A percentile compares a stretch with the other conserved stretches of the same genome.
Conservation (phyloP, 2,797 vertebrate species). For the Falco rusticolus region DNA sequence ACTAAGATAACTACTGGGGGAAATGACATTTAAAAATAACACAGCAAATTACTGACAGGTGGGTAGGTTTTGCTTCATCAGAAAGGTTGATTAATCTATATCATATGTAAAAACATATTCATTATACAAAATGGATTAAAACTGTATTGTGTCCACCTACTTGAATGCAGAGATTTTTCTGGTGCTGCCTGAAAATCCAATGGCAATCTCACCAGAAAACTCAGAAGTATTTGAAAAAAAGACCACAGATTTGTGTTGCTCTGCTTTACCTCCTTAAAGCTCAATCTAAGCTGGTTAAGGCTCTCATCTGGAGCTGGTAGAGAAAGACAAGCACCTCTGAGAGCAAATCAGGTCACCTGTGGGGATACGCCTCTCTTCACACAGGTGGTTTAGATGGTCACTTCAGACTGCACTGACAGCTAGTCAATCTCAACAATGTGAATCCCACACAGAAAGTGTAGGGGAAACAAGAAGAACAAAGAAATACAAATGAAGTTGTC, state of each 20-base stretch:
- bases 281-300: not conserved
- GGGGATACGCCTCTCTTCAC: not conserved
- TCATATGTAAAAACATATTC: not conserved
- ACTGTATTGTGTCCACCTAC: not conserved
- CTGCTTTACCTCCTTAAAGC: not conserved
- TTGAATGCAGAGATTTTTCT: not conserved
- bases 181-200: not conserved
- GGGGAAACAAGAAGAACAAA: not conserved
- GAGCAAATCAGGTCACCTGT: not conserved
- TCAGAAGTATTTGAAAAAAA: not conserved
- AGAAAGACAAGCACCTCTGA: not conserved
- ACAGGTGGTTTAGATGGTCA: not conserved
- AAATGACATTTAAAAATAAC: not conserved
- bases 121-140: not conserved
- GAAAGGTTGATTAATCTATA: not conserved
- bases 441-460: not conserved
- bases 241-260: not conserved
- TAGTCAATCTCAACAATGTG: not conserved
- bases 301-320: not conserved
- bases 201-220: not conserved
- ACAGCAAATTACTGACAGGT: not conserved
- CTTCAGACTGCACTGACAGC: not conserved
- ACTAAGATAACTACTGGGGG: not conserved
- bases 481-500: not conserved
- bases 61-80: not conserved